phyloP scores from a whole-genome alignment of 1,140 invertebrate species.

The Eupristina koningsbergeri region DNA sequence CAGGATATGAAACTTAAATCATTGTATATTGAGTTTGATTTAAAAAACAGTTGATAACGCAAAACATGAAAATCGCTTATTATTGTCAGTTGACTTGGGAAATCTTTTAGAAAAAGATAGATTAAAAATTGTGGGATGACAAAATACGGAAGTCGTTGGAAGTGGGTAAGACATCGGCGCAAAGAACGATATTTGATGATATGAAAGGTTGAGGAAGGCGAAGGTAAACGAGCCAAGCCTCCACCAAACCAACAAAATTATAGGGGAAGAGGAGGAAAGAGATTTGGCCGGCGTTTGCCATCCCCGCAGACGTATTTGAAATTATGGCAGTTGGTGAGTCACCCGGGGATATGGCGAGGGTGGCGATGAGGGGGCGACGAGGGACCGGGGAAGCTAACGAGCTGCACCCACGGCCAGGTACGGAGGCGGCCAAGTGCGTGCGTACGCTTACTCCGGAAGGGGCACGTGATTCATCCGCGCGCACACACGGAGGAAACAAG shows the following conservation, averaged over 20 bases:
- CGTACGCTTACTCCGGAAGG: constrained; percentile 63
- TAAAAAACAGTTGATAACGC: not conserved
- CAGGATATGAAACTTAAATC: too few relatives aligned
- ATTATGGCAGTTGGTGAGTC: constrained; percentile 50
- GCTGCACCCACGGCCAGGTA: constrained; percentile 45
- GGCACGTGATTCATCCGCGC: constrained; percentile 62
- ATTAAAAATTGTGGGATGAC: not conserved
- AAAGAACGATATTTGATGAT: not conserved
- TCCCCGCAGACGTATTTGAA: constrained; percentile 36
- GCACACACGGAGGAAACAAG: not conserved
- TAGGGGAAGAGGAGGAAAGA: not conserved
- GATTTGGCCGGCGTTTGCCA: constrained; percentile 7
- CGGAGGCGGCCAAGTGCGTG: constrained; percentile 57
- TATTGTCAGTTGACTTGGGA: not conserved
- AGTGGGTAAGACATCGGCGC: not conserved
- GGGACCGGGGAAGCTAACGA: constrained; percentile 6
- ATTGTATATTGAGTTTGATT: too few relatives aligned
- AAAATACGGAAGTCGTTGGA: not conserved
- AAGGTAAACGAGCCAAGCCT: too few relatives aligned
- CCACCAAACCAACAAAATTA: not conserved
- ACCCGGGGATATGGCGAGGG: constrained; percentile 28
- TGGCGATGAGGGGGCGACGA: not conserved
- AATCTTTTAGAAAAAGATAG: not conserved
- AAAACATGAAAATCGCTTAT: not conserved
- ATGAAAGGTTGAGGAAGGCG: not conserved